Percentiles rank a stretch among this genome's conserved stretches.
Conservation (phyloP, 2,797 vertebrate genomes). For the Rhinoraja longicauda region DNA sequence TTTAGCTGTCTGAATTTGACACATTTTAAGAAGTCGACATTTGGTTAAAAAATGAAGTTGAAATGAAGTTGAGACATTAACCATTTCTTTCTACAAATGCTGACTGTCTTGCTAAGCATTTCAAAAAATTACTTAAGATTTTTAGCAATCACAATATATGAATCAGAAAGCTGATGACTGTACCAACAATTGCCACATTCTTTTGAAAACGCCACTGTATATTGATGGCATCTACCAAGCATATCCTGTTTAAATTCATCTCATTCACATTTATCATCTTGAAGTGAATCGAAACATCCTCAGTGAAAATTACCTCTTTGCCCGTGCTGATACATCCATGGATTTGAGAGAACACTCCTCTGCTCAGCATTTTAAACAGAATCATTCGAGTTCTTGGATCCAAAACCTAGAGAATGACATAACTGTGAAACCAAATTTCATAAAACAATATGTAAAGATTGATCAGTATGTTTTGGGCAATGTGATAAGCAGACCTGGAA, state of each 20-base stretch:
- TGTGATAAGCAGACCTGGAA: background rate
- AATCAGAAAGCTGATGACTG: too few species aligned
- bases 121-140: background rate
- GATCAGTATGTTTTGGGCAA: background rate
- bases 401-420: constrained; percentile 66
- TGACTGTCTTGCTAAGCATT: background rate
- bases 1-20: background rate
- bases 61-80: too few species aligned
- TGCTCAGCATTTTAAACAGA: constrained; percentile 89
- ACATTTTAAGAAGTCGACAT: background rate
- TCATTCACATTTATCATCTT: background rate
- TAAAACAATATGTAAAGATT: background rate
- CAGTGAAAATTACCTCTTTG: constrained; percentile 69
- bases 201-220: background rate
- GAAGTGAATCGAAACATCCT: background rate
- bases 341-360: constrained; percentile 81
- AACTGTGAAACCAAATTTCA: constrained; percentile 3
- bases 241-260: background rate
- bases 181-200: background rate
- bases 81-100: background rate
- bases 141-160: too few species aligned
- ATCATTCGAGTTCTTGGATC: constrained; percentile 93
- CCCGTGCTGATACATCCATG: constrained; percentile 95
- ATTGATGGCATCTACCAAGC: background rate
- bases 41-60: background rate